phyloP scores from a whole-genome alignment of 2,113 vertebrate genomes.

The Oenanthe oenanthe region DNA sequence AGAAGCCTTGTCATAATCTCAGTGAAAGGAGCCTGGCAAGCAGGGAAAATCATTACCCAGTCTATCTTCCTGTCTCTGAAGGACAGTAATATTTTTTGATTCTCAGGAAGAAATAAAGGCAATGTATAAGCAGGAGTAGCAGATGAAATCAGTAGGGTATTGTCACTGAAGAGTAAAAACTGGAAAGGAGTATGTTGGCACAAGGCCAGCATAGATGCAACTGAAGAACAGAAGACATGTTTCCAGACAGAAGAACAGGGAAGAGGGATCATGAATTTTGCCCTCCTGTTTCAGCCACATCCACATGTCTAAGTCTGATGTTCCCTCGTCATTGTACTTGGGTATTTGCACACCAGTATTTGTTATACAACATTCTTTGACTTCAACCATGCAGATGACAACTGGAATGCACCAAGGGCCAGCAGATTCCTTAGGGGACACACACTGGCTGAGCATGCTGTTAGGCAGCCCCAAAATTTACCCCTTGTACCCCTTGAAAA shows the following conservation, averaged over 20 bases:
- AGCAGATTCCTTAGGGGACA: background rate
- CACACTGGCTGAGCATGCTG: fast-evolving
- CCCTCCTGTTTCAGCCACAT: background rate
- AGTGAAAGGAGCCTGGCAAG: background rate
- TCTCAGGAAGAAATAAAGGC: background rate
- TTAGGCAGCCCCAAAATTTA: background rate
- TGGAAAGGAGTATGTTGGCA: background rate
- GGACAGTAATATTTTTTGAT: background rate
- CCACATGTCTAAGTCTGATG: background rate
- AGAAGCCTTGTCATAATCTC: background rate
- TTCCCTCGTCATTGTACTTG: background rate
- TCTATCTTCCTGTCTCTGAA: background rate
- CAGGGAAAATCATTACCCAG: background rate
- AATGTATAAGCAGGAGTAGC: background rate
- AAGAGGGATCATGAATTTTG: background rate
- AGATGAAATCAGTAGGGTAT: background rate
- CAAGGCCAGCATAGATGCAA: background rate
- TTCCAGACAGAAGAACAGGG: background rate
- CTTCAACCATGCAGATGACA: background rate
- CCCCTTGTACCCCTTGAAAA: background rate
- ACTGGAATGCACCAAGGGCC: background rate
- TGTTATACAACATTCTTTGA: background rate
- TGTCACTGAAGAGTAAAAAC: background rate
- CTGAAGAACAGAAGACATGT: background rate
- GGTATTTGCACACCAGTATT: background rate